Base-by-base conservation (phyloP, 1,140 invertebrate species). In the Diprion similis region DNA sequence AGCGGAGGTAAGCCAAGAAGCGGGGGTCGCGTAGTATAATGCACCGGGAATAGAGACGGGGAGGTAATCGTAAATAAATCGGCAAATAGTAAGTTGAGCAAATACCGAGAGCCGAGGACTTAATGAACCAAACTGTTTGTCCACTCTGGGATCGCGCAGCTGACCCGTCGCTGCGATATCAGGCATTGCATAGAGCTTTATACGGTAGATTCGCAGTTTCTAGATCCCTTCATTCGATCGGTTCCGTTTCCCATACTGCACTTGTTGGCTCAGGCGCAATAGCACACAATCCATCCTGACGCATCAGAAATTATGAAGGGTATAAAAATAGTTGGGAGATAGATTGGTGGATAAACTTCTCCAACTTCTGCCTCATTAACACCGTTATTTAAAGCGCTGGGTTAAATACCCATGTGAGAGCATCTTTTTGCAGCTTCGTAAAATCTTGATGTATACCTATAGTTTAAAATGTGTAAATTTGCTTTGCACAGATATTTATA, bases 21-120 rank as follows among this genome's bases (percentile, higher is more conserved):
- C 51, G 51, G n/a, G 51, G 51, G 51, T n/a, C 6, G 51, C 51
- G 51, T 59, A n/a, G 24, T 37, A 37, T 37, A 37, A 37, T 37
- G 8, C 24, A 37, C 3, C 51, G 51, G 11, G 59, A 17, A 17
- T 18, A 19, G 66, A 11, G 15, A 18, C 8, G 66, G 66, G 66
- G 8, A 19, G 37, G 66, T 8, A 68, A 68, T 68, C 66, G 66
- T 68, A 68, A 68, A 68, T 68, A 68, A 68, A 68, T 68, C 66
- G 15, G 37, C 66, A 68, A 68, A 68, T 68, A 68, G 15, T 68
- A 68, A 68, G 18, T 37, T 45, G 37, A 68, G 66, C 18, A 68
- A 68, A 68, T 68, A 68, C 37, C 17, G 18, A 45, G 66, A 13
- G 66, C 37, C 37, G 66, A 68, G 37, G 37, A 19, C 18, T 68